Percentiles rank a stretch among this genome's conserved stretches.
Evolutionary conservation across 35 echinoderm and acorn worm species (phyloP).

Genomic region (Ophiothrix spiculata): DNA sequence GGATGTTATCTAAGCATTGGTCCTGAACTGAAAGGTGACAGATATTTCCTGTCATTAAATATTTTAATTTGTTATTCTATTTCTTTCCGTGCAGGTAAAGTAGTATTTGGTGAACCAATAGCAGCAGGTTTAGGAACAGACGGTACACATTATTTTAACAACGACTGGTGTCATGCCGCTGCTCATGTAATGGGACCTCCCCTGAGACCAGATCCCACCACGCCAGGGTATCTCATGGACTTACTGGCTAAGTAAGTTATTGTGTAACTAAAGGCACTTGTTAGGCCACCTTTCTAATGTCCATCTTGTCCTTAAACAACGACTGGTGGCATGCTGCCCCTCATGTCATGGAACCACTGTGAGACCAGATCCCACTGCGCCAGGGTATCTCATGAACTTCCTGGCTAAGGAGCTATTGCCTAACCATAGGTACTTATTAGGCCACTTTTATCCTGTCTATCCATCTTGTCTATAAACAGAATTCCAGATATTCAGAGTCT

Average conservation of each 20-base stretch:
- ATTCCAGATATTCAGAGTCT: no score
- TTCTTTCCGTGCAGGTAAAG: constrained; percentile 76
- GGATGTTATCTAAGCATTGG: no score
- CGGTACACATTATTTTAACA: constrained; percentile 72
- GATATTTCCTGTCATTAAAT: no score
- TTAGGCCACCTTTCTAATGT: no score
- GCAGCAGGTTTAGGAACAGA: constrained; percentile 73
- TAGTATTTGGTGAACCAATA: constrained; percentile 96
- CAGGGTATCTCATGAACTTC: constrained; percentile 86
- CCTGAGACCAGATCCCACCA: constrained; percentile 75
- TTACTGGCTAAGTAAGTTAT: constrained; percentile 81
- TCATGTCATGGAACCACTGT: constrained; percentile 84
- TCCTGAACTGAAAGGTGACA: no score
- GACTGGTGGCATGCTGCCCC: constrained; percentile 82
- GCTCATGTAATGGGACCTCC: constrained; percentile 91
- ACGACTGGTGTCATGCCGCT: constrained; percentile 85
- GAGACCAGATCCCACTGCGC: constrained; percentile 75
- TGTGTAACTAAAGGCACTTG: no score
- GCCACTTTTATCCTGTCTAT: not conserved
- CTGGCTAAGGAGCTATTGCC: constrained; percentile 66
- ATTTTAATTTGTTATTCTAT: no score
- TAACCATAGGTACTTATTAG: not conserved
- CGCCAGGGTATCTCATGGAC: constrained; percentile 87
- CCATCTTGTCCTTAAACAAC: constrained; percentile 60
- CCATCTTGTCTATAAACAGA: no score